These are phyloP conservation scores for Drosophila hamatofila DNA, from an alignment of 2,888 invertebrate species.

Conservation along the genomic window DNA sequence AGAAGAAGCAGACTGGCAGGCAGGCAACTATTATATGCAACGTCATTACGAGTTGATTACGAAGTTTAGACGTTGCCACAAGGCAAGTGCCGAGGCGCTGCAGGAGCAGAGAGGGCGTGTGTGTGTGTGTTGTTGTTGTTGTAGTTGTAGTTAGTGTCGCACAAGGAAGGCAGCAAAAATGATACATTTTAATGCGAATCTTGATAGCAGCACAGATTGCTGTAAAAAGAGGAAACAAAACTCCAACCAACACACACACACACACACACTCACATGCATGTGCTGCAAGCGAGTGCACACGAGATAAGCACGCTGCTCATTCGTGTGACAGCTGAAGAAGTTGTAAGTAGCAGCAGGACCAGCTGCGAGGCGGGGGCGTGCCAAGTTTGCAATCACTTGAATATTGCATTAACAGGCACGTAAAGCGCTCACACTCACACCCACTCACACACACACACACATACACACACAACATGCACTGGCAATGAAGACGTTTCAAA, in stretches of 20 bases:
- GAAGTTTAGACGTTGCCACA: conserved; percentile 72
- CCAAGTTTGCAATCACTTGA: conserved; percentile 82
- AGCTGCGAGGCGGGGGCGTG: conserved; percentile 25
- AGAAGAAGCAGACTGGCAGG: conserved; percentile 30
- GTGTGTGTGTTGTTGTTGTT: conserved; percentile 48
- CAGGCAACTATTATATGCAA: conserved; percentile 68
- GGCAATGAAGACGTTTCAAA: conserved; percentile 72
- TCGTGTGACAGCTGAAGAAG: conserved; percentile 77
- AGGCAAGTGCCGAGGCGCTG: conserved; percentile 26
- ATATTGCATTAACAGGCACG: conserved; percentile 83
- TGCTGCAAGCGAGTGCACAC: conserved; percentile 61
- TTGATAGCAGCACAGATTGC: conserved; percentile 83
- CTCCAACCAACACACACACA: conserved; percentile 59
- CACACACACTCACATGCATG: conserved; percentile 40
- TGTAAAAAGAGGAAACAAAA: conserved; percentile 80
- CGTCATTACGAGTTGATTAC: conserved; percentile 81
- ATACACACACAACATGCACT: conserved; percentile 33
- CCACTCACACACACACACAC: conserved; percentile 28
- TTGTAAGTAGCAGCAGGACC: conserved; percentile 59
- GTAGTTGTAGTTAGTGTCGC: conserved; percentile 63
- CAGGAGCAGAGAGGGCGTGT: conserved; percentile 6
- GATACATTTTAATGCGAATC: conserved; percentile 85
- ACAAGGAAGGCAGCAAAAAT: conserved; percentile 75
- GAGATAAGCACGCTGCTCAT: conserved; percentile 77
- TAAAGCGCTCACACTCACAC: conserved; percentile 56